A percentile compares a stretch with the other conserved stretches of the same genome.
Evolutionary conservation across 2,888 invertebrate species (phyloP).

Genomic region (Protodeltote pygarga): DNA sequence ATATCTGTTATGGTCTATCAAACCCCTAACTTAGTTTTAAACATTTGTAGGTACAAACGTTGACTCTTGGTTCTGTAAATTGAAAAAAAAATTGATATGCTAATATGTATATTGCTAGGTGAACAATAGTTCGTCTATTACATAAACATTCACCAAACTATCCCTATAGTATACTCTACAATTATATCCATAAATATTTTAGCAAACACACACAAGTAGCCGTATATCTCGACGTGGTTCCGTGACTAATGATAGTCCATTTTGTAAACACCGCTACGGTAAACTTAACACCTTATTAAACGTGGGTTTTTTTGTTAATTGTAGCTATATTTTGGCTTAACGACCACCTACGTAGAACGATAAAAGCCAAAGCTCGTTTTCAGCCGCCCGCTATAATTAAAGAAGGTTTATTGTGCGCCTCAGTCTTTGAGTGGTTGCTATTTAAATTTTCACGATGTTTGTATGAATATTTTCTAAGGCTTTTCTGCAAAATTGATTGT

Average conservation of each 20-base stretch:
- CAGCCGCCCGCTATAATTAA: slow-evolving; percentile 71
- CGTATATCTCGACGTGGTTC: slow-evolving; percentile 44
- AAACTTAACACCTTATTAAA: slow-evolving; percentile 84
- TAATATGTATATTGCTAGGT: no score
- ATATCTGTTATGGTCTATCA: no score
- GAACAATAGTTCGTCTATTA: not conserved
- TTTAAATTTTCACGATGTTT: slow-evolving; percentile 53
- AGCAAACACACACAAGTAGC: slow-evolving; percentile 34
- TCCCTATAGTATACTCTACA: slow-evolving; percentile 8
- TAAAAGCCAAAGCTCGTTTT: slow-evolving; percentile 77
- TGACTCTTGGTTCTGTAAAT: no score
- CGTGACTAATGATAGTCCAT: slow-evolving; percentile 74
- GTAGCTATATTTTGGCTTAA: slow-evolving; percentile 80
- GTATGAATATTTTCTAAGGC: slow-evolving; percentile 43
- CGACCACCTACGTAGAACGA: slow-evolving; percentile 75
- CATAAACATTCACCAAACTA: slow-evolving; percentile 13
- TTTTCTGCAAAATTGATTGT: slow-evolving; percentile 9
- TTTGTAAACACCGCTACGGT: slow-evolving; percentile 70
- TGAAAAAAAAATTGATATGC: no score
- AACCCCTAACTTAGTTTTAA: no score
- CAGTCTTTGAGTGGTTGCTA: slow-evolving; percentile 61
- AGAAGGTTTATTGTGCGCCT: slow-evolving; percentile 72
- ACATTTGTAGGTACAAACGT: no score
- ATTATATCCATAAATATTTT: slow-evolving; percentile 40
- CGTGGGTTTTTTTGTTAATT: slow-evolving; percentile 83